A percentile compares a stretch with the other conserved stretches of the same genome.
These are phyloP conservation scores for Phortica variegata DNA, from an alignment of 1,140 invertebrate species.

Conservation along the genomic window DNA sequence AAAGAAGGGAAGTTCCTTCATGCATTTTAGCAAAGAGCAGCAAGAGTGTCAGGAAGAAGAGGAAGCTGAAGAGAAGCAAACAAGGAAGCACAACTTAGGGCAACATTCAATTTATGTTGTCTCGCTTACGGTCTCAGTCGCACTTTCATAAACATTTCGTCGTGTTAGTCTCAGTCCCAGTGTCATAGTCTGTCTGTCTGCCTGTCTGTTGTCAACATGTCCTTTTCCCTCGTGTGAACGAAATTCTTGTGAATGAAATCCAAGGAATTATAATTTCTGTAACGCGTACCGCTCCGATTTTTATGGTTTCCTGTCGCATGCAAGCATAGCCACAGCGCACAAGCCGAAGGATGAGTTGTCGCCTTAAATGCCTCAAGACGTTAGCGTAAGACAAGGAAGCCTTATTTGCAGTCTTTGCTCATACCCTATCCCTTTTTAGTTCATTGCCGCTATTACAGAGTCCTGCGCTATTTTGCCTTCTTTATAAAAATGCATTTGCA, in stretches of 20 bases:
- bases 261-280: conserved; percentile 43
- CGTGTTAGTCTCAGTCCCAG: too few relatives aligned
- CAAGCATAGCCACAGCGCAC: not conserved
- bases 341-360: conserved; percentile 1
- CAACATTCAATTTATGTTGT: conserved; percentile 22
- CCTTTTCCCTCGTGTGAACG: conserved; percentile 32
- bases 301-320: conserved; percentile 46
- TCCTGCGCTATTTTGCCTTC: too few relatives aligned
- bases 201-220: conserved; percentile 7
- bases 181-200: conserved; percentile 5
- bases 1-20: too few relatives aligned
- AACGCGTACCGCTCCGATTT: conserved; percentile 33
- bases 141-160: not conserved
- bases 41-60: conserved; percentile 2
- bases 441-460: too few relatives aligned
- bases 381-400: not conserved
- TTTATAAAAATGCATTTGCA: too few relatives aligned
- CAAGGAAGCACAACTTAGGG: conserved; percentile 27
- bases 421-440: too few relatives aligned
- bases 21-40: conserved; percentile 18
- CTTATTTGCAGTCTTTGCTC: too few relatives aligned
- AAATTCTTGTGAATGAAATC: conserved; percentile 45
- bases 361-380: too few relatives aligned
- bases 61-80: conserved; percentile 16
- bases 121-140: too few relatives aligned